Percentiles rank a stretch among this genome's conserved stretches.
phyloP scores from a whole-genome alignment of 2,888 invertebrate genomes.

The Caenorhabditis macrosperma region DNA sequence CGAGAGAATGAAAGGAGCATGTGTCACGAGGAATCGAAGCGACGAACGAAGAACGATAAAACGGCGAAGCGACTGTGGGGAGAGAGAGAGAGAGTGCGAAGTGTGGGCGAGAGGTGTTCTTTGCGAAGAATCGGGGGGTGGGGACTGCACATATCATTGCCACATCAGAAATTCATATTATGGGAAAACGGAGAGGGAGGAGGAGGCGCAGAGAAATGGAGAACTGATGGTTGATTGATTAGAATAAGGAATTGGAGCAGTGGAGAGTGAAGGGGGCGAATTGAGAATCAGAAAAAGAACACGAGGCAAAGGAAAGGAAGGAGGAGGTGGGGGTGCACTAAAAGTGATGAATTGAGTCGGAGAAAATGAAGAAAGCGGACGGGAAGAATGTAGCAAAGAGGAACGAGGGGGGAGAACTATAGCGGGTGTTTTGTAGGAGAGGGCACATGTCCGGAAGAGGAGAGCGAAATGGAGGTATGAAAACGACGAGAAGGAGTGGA shows the following conservation, averaged over 20 bases:
- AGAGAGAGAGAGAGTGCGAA: no score
- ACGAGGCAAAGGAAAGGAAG: not conserved
- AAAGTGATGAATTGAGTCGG: constrained; percentile 14
- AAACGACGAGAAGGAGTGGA: not conserved
- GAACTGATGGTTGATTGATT: constrained; percentile 19
- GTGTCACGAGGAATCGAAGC: not conserved
- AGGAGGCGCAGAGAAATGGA: constrained; percentile 15
- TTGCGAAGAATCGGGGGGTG: not conserved
- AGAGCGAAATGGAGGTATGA: not conserved
- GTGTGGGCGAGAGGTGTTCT: not conserved
- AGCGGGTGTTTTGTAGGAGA: not conserved
- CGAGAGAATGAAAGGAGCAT: not conserved
- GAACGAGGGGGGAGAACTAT: not conserved
- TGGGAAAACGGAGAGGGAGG: constrained; percentile 24
- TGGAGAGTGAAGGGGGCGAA: not conserved
- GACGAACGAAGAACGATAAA: constrained; percentile 17
- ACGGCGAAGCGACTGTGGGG: constrained; percentile 5
- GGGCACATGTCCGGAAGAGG: not conserved
- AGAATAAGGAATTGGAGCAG: constrained; percentile 10
- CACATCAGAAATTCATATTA: constrained; percentile 49
- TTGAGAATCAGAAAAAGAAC: constrained; percentile 11
- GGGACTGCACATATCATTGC: constrained; percentile 15
- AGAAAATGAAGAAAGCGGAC: constrained; percentile 13
- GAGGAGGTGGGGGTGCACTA: not conserved
- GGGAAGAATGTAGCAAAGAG: constrained; percentile 5